Percentiles rank a stretch among this genome's conserved stretches.
These are phyloP conservation scores for Chironomus striatipennis DNA, from an alignment of 1,140 invertebrate genomes.

Conservation along the genomic window DNA sequence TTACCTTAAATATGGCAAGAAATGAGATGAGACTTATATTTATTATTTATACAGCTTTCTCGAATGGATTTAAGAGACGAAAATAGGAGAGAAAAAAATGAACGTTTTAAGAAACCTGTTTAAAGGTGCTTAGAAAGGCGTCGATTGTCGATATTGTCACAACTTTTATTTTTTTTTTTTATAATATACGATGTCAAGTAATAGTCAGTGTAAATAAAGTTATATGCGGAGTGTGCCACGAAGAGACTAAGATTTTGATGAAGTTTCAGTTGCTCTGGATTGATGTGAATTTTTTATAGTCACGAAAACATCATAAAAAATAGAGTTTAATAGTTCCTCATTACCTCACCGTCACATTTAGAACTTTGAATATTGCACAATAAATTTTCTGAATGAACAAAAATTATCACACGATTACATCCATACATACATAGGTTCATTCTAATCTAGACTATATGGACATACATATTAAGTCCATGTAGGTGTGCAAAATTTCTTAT, in stretches of 20 bases:
- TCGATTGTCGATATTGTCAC: background rate
- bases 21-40: background rate
- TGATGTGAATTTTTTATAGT: background rate
- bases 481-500: conserved; percentile 22
- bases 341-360: too few species aligned
- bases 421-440: too few species aligned
- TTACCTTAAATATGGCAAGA: background rate
- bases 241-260: background rate
- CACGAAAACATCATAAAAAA: background rate
- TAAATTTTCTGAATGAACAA: too few species aligned
- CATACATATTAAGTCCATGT: conserved; percentile 4
- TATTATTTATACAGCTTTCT: conserved; percentile 16
- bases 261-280: background rate
- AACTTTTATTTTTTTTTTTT: too few species aligned
- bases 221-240: background rate
- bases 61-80: background rate
- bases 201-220: background rate
- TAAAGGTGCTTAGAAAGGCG: background rate
- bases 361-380: too few species aligned
- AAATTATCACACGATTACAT: too few species aligned
- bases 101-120: background rate
- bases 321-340: background rate
- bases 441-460: conserved; percentile 1
- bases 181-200: too few species aligned
- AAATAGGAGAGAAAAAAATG: background rate